Conservation (phyloP, 2,113 vertebrate species). For the Hippocampus barbouri region DNA sequence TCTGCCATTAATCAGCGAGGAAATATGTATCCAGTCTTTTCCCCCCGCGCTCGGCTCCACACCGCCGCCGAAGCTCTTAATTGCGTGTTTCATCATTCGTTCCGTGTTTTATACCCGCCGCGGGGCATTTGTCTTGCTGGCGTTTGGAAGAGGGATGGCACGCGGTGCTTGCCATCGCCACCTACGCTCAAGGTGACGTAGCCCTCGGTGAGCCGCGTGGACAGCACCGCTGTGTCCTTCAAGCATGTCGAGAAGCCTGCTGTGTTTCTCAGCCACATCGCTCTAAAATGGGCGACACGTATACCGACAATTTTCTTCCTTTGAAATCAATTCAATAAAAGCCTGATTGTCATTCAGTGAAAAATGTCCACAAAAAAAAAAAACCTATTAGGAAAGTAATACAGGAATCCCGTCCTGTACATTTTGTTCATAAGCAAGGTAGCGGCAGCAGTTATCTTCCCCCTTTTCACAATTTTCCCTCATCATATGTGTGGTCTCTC, state of each 20-base stretch:
- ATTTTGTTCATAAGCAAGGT: too few relatives aligned
- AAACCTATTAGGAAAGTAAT: too few relatives aligned
- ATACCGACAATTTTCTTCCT: too few relatives aligned
- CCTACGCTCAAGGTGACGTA: constrained; percentile 38
- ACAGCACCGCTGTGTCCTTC: constrained; percentile 53
- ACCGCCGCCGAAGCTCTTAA: constrained; percentile 61
- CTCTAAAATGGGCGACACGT: background rate
- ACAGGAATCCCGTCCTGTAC: too few relatives aligned
- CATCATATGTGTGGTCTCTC: too few relatives aligned
- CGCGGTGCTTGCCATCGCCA: constrained; percentile 22
- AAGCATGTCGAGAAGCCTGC: constrained; percentile 25
- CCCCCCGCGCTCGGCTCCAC: constrained; percentile 30
- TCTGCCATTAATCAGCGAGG: constrained; percentile 68
- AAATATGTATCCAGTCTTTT: constrained; percentile 61
- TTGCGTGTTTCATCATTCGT: constrained; percentile 72
- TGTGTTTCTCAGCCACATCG: background rate
- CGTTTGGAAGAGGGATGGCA: constrained; percentile 46
- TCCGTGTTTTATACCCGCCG: constrained; percentile 63
- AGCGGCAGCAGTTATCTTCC: too few relatives aligned
- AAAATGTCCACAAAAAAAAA: too few relatives aligned
- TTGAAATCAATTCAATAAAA: too few relatives aligned
- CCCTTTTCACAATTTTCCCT: too few relatives aligned
- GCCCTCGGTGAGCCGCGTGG: constrained; percentile 32
- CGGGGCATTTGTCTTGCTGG: constrained; percentile 62
- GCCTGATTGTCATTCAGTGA: too few relatives aligned